Evolutionary conservation across 2,797 vertebrate genomes (phyloP).

Genomic region (Gorsachius magnificus): DNA sequence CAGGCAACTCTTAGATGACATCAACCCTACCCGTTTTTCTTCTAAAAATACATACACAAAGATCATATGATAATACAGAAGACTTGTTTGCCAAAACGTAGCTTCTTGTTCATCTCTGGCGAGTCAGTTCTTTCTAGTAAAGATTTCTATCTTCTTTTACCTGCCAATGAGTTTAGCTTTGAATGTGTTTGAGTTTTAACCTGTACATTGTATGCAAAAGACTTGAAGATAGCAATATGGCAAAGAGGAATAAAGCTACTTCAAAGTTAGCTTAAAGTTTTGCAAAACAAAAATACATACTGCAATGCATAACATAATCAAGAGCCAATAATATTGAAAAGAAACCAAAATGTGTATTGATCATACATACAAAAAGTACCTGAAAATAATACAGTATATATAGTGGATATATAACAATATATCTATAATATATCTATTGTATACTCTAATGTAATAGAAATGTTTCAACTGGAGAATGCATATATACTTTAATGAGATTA

Average conservation of each 20-base stretch:
- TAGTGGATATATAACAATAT: no score
- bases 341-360: not conserved
- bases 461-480: not conserved
- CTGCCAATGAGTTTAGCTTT: not conserved
- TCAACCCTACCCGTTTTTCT: not conserved
- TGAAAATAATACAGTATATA: not conserved
- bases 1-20: not conserved
- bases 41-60: not conserved
- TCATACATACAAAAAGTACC: not conserved
- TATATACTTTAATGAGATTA: not conserved
- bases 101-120: not conserved
- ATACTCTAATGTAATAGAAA: not conserved
- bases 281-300: not conserved
- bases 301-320: not conserved
- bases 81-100: not conserved
- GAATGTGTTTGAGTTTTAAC: not conserved
- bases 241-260: not conserved
- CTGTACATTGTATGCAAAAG: accelerated
- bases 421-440: no score
- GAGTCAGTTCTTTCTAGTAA: not conserved
- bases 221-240: not conserved
- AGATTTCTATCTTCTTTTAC: not conserved
- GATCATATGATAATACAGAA: not conserved
- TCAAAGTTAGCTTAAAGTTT: not conserved
- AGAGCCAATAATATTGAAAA: not conserved